Percentiles rank a stretch among this genome's conserved stretches.
Conservation (phyloP, 2,888 invertebrate genomes). For the Therioaphis trifolii region DNA sequence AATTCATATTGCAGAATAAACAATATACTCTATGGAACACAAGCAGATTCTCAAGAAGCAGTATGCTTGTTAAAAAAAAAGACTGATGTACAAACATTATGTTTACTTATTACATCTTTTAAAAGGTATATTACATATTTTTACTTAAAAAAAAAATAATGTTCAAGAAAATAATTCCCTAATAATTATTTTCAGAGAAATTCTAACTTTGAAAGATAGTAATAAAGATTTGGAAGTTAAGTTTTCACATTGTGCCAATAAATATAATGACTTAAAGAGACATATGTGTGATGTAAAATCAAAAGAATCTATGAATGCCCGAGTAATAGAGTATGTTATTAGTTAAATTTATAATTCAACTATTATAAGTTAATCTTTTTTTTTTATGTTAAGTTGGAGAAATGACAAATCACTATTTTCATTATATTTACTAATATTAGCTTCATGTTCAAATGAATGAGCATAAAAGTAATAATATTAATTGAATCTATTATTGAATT, state of each 20-base stretch:
- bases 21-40: conserved; percentile 52
- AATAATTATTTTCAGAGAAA: conserved; percentile 57
- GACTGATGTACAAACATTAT: conserved; percentile 60
- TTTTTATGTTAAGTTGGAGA: too few species aligned
- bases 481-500: background rate
- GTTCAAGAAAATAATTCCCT: background rate
- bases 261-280: conserved; percentile 51
- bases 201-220: conserved; percentile 58
- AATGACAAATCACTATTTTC: too few species aligned
- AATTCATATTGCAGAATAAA: conserved; percentile 40
- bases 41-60: conserved; percentile 60
- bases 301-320: conserved; percentile 58
- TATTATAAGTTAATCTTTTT: background rate
- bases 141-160: background rate
- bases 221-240: conserved; percentile 56
- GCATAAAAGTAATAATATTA: too few species aligned
- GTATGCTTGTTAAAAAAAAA: conserved; percentile 58
- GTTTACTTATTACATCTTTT: conserved; percentile 56
- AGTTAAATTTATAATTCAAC: too few species aligned
- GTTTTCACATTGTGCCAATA: conserved; percentile 44
- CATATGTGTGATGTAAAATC: conserved; percentile 52
- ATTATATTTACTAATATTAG: too few species aligned
- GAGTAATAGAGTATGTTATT: conserved; percentile 62
- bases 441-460: too few species aligned
- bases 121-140: conserved; percentile 43